Evolutionary conservation across 2,113 vertebrate genomes (phyloP).

Genomic region (Bolborhynchus lineola): DNA sequence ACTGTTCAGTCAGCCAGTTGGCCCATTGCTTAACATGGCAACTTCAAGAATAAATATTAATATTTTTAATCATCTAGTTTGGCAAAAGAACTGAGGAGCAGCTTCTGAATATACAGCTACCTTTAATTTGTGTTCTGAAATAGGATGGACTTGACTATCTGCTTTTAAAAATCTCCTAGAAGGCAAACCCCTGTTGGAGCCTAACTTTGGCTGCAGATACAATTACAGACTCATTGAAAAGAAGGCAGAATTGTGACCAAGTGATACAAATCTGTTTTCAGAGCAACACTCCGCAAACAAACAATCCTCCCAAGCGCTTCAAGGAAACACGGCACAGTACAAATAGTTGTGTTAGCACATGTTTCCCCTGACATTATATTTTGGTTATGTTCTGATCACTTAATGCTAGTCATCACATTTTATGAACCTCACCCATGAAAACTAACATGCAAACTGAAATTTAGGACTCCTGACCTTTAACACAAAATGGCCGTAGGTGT

Average conservation of each 20-base stretch:
- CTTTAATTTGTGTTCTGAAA: constrained; percentile 1
- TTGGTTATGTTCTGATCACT: not conserved
- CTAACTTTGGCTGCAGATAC: not conserved
- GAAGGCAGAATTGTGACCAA: not conserved
- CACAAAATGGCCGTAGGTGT: constrained; percentile 57
- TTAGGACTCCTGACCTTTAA: constrained; percentile 65
- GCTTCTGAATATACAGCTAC: not conserved
- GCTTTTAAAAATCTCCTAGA: not conserved
- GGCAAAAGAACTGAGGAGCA: constrained; percentile 24
- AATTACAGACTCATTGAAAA: not conserved
- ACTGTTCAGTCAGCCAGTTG: not conserved
- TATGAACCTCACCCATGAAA: constrained; percentile 18
- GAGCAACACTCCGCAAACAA: constrained; percentile 3
- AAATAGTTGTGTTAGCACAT: not conserved
- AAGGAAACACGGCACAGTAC: not conserved
- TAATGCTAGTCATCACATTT: constrained; percentile 23
- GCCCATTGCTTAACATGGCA: not conserved
- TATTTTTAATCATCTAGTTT: constrained; percentile 30
- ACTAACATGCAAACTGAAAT: constrained; percentile 43
- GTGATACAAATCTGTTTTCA: not conserved
- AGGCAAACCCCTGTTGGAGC: not conserved
- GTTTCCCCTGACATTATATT: not conserved
- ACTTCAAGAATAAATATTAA: constrained; percentile 52
- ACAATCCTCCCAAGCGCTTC: not conserved
- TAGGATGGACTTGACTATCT: not conserved